phyloP scores from a whole-genome alignment of 2,888 invertebrate genomes.

The Zonitis immaculata region DNA sequence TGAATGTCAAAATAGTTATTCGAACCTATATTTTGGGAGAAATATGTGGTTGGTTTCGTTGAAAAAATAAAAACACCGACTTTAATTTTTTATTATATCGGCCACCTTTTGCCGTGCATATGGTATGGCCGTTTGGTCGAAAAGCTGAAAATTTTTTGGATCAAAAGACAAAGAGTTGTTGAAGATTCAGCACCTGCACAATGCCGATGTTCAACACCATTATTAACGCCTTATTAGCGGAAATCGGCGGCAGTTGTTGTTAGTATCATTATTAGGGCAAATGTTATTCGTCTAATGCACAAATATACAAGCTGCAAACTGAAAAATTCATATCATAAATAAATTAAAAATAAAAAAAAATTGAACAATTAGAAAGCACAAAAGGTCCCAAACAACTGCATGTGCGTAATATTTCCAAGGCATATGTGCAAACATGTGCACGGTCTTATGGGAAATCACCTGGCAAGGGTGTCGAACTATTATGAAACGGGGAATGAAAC shows the following conservation, averaged over 20 bases:
- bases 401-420: constrained; percentile 36
- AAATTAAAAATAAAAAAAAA: constrained; percentile 46
- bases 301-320: constrained; percentile 37
- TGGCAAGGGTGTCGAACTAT: constrained; percentile 43
- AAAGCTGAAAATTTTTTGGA: background rate
- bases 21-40: background rate
- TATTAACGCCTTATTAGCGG: constrained; percentile 6
- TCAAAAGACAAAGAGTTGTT: background rate
- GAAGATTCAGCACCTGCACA: background rate
- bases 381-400: constrained; percentile 40
- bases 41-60: background rate
- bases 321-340: constrained; percentile 45
- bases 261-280: background rate
- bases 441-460: constrained; percentile 52
- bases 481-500: constrained; percentile 2
- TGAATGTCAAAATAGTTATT: constrained; percentile 7
- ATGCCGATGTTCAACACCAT: background rate
- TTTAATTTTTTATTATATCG: no score
- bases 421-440: constrained; percentile 52
- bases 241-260: constrained; percentile 4
- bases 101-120: background rate
- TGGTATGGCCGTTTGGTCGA: background rate
- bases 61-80: background rate
- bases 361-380: constrained; percentile 47
- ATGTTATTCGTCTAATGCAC: constrained; percentile 3